Base-by-base conservation (phyloP, 2,797 vertebrate species). In the Masticophis lateralis region DNA sequence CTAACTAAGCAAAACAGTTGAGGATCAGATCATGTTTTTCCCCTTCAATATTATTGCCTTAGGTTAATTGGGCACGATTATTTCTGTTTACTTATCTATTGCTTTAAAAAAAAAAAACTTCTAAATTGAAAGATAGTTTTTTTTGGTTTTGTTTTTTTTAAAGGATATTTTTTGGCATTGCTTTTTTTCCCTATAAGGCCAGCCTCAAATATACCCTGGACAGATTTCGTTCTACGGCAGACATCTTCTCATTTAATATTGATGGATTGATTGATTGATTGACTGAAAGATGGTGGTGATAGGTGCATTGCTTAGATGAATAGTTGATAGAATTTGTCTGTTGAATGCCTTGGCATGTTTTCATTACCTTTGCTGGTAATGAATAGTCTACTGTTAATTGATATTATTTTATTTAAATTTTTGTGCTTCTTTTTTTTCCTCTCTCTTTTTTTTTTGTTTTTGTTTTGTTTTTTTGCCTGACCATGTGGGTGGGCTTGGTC, bases 181-280 rank as follows among this genome's bases (percentile, higher is more conserved):
- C 98, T 98, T 98, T 98, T 97, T 98, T 97, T 97, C 97, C 96
- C 98, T 98, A 98, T 98, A 98, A 98, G 98, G 98, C 98, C 98
- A 98, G 98, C 97, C 98, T 98, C 98, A 98, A 98, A 98, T 94
- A 97, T 96, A 97, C 98, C 98, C 98, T 97, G 97, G 97, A 97
- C 98, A 98, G 97, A 97, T 98, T 97, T 55, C 92, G 97, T 96
- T 96, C 94, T 96, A 95, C 95, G 96, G 95, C 97, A 97, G 95
- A 96, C 95, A 94, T 94, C 94, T 96, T 93, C 92, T 83, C 20
- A 2, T 83, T 83, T 47, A 47, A 83, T 43, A 83, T 47, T 83
- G 79, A 47, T 25, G 37, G 74, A 47, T 20, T 83, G 74, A 22
- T 22, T 79, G 74, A 83, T 37, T 74, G 79, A 83, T 83, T 83